Conservation (phyloP, 2,113 vertebrate genomes). For the Poeciliopsis occidentalis region DNA sequence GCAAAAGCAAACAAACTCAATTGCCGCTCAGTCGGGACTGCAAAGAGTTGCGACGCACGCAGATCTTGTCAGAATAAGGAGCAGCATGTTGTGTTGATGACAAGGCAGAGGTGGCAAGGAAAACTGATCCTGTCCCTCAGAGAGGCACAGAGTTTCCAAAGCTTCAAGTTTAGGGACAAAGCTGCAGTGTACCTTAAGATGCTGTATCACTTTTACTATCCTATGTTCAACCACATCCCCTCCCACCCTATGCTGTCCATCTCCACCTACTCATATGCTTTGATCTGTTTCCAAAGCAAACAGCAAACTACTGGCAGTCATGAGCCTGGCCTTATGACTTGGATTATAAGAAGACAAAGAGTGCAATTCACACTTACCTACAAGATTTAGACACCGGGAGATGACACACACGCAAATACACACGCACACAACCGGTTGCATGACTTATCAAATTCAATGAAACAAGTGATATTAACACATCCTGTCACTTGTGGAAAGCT, state of each 20-base stretch:
- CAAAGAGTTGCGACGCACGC: slow-evolving; percentile 47
- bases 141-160: slow-evolving; percentile 45
- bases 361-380: slow-evolving; percentile 77
- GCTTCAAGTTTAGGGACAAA: slow-evolving; percentile 71
- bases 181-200: slow-evolving; percentile 59
- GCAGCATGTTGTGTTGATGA: slow-evolving; percentile 55
- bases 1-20: slow-evolving; percentile 57
- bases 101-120: slow-evolving; percentile 66
- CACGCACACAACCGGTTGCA: slow-evolving; percentile 26
- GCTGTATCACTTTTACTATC: slow-evolving; percentile 68
- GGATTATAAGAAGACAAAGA: slow-evolving; percentile 83
- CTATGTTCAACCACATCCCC: slow-evolving; percentile 56
- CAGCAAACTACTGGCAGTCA: slow-evolving; percentile 67
- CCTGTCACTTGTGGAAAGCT: slow-evolving; percentile 71
- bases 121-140: slow-evolving; percentile 52
- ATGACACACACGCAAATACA: slow-evolving; percentile 32
- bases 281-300: slow-evolving; percentile 86
- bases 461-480: slow-evolving; percentile 77
- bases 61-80: slow-evolving; percentile 67
- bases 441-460: slow-evolving; percentile 77
- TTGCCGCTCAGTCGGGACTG: background rate
- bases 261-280: slow-evolving; percentile 67
- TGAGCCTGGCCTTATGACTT: slow-evolving; percentile 77
- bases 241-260: slow-evolving; percentile 57
- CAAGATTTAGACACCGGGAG: slow-evolving; percentile 61